A percentile compares a stretch with the other conserved stretches of the same genome.
Evolutionary conservation across 2,113 vertebrate genomes (phyloP).

Genomic region (Platysternon megacephalum): DNA sequence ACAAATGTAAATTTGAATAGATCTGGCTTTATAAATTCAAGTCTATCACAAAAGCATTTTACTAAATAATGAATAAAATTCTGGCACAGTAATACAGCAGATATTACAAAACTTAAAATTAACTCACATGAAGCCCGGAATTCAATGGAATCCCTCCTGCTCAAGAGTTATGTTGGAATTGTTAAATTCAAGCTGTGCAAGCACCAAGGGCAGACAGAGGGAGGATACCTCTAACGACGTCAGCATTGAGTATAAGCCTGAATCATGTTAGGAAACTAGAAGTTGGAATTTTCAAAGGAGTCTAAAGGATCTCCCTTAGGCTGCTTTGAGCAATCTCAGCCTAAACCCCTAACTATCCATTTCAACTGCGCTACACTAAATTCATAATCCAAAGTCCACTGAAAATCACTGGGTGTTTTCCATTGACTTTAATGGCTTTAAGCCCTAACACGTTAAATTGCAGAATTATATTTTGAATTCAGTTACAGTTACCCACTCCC

Average conservation of each 20-base stretch:
- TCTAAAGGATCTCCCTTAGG: neutral
- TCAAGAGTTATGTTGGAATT: neutral
- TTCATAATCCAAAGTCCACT: conserved; percentile 26
- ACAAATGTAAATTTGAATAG: neutral
- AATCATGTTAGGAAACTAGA: conserved; percentile 11
- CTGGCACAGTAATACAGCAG: neutral
- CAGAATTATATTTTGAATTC: conserved; percentile 33
- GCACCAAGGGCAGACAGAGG: conserved; percentile 5
- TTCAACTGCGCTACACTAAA: conserved; percentile 26
- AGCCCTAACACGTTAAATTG: neutral
- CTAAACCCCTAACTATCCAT: conserved; percentile 29
- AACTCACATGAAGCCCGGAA: neutral
- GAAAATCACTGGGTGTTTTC: conserved; percentile 36
- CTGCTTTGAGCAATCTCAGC: neutral
- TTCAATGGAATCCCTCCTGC: neutral
- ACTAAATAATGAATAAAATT: neutral
- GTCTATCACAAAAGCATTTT: neutral
- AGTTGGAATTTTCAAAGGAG: conserved; percentile 24
- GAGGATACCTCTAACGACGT: neutral
- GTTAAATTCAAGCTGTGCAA: conserved; percentile 20
- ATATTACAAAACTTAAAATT: neutral
- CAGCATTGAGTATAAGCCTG: conserved; percentile 4
- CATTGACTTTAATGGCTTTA: conserved; percentile 17
- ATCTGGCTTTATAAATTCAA: neutral
- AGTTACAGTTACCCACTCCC: neutral